phyloP scores from a whole-genome alignment of 2,113 vertebrate genomes.

The Chaenocephalus aceratus region DNA sequence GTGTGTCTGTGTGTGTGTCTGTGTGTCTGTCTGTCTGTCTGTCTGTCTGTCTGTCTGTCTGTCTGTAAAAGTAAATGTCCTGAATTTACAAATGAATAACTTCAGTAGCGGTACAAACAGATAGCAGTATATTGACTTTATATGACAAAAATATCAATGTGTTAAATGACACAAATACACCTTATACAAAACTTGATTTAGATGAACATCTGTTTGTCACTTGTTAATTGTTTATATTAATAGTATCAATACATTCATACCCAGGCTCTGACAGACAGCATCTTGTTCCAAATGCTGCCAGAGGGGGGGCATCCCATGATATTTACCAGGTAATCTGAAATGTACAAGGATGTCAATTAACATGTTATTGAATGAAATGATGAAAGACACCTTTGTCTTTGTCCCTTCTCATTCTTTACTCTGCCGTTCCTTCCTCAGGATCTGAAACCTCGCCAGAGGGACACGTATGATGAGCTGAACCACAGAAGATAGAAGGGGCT shows the following conservation, averaged over 20 bases:
- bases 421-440: slow-evolving; percentile 29
- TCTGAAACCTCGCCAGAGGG: slow-evolving; percentile 3
- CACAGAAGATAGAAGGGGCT: neutral
- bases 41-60: neutral
- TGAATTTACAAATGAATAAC: neutral
- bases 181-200: neutral
- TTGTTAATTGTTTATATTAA: neutral
- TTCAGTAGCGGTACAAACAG: neutral
- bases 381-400: too few relatives aligned
- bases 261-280: slow-evolving; percentile 49
- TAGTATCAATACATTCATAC: neutral
- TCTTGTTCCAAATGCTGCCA: neutral
- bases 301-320: rapidly evolving
- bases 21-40: neutral
- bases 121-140: neutral
- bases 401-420: neutral
- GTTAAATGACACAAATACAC: neutral
- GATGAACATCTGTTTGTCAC: neutral
- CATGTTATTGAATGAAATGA: neutral
- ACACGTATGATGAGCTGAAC: slow-evolving; percentile 39
- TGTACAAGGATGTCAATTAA: rapidly evolving
- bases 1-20: too few relatives aligned
- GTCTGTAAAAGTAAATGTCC: too few relatives aligned
- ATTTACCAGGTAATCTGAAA: slow-evolving; percentile 62
- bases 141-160: neutral